Conservation (phyloP, 2,113 vertebrate species). For the Cranoglanis bouderius region DNA sequence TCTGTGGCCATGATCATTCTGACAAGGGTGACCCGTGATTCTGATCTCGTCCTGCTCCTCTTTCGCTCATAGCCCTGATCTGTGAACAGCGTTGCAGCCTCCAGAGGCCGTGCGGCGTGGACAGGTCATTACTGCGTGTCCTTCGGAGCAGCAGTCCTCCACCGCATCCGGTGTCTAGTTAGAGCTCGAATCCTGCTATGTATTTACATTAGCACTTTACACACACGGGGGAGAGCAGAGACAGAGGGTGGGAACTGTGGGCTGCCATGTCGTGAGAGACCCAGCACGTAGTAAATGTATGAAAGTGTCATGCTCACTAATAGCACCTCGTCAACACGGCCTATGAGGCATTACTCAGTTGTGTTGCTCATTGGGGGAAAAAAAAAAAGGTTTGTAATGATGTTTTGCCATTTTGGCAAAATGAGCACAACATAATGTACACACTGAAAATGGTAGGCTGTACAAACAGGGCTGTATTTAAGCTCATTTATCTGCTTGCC, state of each 20-base stretch:
- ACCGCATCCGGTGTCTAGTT: conserved; percentile 49
- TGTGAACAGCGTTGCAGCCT: conserved; percentile 63
- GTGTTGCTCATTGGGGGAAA: conserved; percentile 2
- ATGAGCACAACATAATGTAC: conserved; percentile 37
- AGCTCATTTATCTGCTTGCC: neutral
- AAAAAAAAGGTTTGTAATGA: conserved; percentile 34
- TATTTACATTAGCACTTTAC: conserved; percentile 64
- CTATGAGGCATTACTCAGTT: conserved; percentile 38
- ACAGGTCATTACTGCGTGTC: conserved; percentile 71
- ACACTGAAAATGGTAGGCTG: neutral
- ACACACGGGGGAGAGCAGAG: conserved; percentile 44
- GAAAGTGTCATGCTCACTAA: conserved; percentile 60
- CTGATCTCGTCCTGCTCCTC: conserved; percentile 51
- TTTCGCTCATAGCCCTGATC: conserved; percentile 66
- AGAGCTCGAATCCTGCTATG: conserved; percentile 58
- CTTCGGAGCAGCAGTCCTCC: conserved; percentile 64
- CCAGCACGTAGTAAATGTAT: conserved; percentile 58
- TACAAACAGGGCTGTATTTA: conserved; percentile 13
- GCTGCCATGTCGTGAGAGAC: conserved; percentile 51
- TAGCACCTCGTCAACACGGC: conserved; percentile 60
- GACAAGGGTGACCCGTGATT: conserved; percentile 67
- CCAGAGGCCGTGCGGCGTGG: conserved; percentile 63
- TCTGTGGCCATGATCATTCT: conserved; percentile 58
- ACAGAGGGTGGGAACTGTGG: conserved; percentile 45
- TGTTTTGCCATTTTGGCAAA: conserved; percentile 35